Conservation (phyloP, 2,113 vertebrate species). For the Zosterops borbonicus region DNA sequence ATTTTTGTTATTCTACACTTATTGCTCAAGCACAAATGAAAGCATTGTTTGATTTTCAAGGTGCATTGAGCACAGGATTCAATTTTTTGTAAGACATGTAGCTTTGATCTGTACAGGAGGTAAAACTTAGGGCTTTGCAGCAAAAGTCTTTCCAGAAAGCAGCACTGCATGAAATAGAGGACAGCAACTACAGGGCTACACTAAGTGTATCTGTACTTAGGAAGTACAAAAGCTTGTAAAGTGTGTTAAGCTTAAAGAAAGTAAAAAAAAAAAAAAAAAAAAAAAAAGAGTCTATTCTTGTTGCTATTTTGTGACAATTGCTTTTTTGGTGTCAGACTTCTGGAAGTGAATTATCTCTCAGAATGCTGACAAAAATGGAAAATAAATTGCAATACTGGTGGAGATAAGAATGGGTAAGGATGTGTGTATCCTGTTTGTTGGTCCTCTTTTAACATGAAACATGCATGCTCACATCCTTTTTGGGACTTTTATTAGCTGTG, state of each 20-base stretch:
- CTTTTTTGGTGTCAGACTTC: not conserved
- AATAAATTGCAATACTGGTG: conserved; percentile 5
- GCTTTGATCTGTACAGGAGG: not conserved
- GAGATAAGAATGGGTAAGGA: conserved; percentile 32
- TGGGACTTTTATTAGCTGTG: not conserved
- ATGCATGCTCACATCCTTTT: conserved; percentile 26
- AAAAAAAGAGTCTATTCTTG: not conserved
- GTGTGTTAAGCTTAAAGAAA: not conserved
- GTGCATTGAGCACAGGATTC: not conserved
- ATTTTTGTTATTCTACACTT: not conserved
- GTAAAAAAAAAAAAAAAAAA: too few relatives aligned
- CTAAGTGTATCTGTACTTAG: not conserved
- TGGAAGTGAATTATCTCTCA: not conserved
- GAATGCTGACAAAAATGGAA: conserved; percentile 26
- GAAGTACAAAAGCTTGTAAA: not conserved
- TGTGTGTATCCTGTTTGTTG: conserved; percentile 20
- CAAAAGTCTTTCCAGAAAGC: not conserved
- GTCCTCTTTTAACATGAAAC: not conserved
- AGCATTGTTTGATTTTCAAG: not conserved
- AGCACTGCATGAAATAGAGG: not conserved
- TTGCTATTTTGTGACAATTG: not conserved
- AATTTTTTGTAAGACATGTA: not conserved
- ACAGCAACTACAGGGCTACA: not conserved
- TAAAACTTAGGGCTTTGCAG: not conserved
- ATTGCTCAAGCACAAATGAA: not conserved